Evolutionary conservation across 37 sponge, comb jelly and placozoan species (phyloP).

Genomic region (Dysidea cf. avara): DNA sequence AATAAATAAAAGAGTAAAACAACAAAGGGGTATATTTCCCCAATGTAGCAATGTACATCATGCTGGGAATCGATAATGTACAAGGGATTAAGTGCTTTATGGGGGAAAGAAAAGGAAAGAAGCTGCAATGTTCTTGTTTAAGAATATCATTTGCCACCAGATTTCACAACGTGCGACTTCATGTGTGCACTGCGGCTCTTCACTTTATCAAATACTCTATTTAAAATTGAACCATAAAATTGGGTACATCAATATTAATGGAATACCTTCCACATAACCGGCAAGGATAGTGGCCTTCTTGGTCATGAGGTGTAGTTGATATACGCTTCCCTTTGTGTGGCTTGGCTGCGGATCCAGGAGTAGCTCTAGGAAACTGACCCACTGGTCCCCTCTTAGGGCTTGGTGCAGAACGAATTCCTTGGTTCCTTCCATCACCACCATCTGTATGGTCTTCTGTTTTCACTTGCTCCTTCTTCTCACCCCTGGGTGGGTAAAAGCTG

Average conservation of each 20-base stretch:
- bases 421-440: conserved; percentile 36
- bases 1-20: no score
- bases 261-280: conserved; percentile 72
- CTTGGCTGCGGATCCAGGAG: conserved; percentile 3
- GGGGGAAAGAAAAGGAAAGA: no score
- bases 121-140: no score
- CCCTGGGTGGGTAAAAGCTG: conserved; percentile 19
- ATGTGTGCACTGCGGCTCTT: conserved; percentile 96
- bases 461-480: conserved; percentile 12
- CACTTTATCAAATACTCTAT: conserved; percentile 87
- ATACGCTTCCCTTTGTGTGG: conserved; percentile 17
- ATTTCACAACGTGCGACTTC: conserved; percentile 85
- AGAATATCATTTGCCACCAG: no score
- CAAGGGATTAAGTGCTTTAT: no score
- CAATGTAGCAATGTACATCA: no score
- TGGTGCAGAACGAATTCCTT: conserved; percentile 44
- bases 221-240: background rate
- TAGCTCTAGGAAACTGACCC: background rate
- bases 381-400: no score
- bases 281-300: conserved; percentile 73
- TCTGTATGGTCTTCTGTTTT: background rate
- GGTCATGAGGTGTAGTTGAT: conserved; percentile 60
- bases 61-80: no score
- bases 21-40: no score
- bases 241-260: background rate